phyloP scores from a whole-genome alignment of 2,797 vertebrate genomes.

The Sebastes kiyomatsui region DNA sequence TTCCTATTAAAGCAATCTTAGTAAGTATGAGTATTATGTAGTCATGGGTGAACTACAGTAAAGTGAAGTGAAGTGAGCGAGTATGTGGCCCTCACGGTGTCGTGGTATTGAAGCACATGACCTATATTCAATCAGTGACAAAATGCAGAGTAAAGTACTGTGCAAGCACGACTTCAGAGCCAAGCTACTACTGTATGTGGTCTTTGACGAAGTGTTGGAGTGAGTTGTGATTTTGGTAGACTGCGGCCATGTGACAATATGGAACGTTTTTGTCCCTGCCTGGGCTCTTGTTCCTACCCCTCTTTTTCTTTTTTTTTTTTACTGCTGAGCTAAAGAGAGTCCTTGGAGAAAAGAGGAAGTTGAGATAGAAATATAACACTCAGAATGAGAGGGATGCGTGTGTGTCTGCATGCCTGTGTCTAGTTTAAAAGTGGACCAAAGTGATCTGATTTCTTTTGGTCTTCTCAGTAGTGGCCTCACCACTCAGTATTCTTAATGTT shows the following conservation, averaged over 20 bases:
- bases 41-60: background rate
- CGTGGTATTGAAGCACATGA: background rate
- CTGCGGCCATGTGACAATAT: background rate
- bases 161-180: background rate
- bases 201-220: background rate
- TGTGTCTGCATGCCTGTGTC: background rate
- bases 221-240: background rate
- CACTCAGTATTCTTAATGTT: background rate
- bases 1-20: conserved; percentile 12
- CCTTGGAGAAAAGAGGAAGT: conserved; percentile 14
- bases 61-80: background rate
- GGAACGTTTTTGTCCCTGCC: conserved; percentile 1
- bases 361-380: conserved; percentile 17
- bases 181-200: background rate
- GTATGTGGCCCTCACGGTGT: background rate
- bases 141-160: background rate
- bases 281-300: background rate
- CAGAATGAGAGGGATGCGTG: background rate
- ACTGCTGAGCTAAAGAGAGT: background rate
- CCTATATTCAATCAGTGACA: background rate
- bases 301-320: background rate
- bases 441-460: conserved; percentile 1
- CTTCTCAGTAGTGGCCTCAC: background rate
- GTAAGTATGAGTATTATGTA: background rate
- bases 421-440: conserved; percentile 21